Evolutionary conservation across 1,140 invertebrate genomes (phyloP), one percentile per base, ranked within the genome.

Genomic region (Drosophila suzukii): DNA sequence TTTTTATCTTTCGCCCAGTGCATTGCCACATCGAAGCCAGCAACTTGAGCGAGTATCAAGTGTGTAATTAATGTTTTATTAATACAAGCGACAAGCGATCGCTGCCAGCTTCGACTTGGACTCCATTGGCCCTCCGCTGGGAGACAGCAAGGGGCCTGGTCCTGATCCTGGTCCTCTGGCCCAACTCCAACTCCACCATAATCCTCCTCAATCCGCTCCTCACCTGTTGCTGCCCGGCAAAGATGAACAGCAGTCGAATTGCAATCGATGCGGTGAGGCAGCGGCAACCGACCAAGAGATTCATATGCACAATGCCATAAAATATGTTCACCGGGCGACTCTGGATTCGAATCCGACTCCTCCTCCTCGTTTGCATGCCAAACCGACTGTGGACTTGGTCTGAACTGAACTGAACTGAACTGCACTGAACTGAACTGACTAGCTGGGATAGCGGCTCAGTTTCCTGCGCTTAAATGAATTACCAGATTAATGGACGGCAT

Each of bases 401-500:
- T 51, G 12, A 32, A 15, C 49, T 3, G 30, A 51, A 50, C 47
- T 10, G n/a, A 11, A 32, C 47, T 15, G 47, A 30, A 27, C 46
- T 15, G 47, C 15, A 27, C 46, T 13, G 46, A 49, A 50, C 49
- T 49, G 47, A 49, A 49, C 47, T 34, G 55, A 30, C n/a, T 24
- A 38, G 63, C n/a, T 62, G 20, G 62, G 39, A 59, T 77, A 60
- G 74, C 66, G 80, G 80, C 71, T 82, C 83, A 75, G 83, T 88
- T 88, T 89, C 81, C 80, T 78, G 81, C 74, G 89, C 85, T 78
- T 83, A 91, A 91, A 91, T 92, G 90, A 92, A 92, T 92, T 92
- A 91, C 91, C 88, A 91, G 84, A 92, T 92, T 92, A 92, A 92
- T 92, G 91, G 90, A 91, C 90, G 78, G 84, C 79, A 92, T 92